These are phyloP conservation scores for Apamea anceps DNA, from an alignment of 2,888 invertebrate species.

Conservation along the genomic window DNA sequence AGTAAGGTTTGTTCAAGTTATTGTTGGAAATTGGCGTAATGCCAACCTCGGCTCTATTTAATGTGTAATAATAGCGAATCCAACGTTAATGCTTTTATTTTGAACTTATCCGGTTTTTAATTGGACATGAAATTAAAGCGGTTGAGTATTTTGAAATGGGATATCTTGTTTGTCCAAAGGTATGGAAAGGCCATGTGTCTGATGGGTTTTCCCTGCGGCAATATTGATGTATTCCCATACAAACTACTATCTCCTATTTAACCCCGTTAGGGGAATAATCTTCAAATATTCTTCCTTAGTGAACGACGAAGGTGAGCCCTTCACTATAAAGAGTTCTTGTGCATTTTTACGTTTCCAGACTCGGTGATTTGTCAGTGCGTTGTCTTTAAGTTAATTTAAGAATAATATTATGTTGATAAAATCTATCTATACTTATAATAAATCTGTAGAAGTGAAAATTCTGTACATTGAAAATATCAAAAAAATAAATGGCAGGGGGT, in stretches of 20 bases:
- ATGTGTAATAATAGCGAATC: slow-evolving; percentile 55
- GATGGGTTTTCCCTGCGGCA: neutral
- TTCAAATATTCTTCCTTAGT: too few species aligned
- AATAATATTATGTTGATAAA: too few species aligned
- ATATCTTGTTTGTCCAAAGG: slow-evolving; percentile 6
- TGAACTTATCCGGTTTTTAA: slow-evolving; percentile 48
- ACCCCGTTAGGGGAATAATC: too few species aligned
- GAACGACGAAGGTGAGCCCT: too few species aligned
- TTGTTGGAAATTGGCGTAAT: slow-evolving; percentile 35
- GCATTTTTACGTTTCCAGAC: too few species aligned
- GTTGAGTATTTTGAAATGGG: neutral
- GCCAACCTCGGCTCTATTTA: slow-evolving; percentile 44
- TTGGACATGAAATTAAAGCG: slow-evolving; percentile 32
- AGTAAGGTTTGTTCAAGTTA: slow-evolving; percentile 37
- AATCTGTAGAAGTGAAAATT: too few species aligned
- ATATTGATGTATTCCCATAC: neutral
- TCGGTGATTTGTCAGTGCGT: too few species aligned
- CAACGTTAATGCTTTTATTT: slow-evolving; percentile 51
- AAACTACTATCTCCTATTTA: neutral
- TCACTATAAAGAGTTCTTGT: too few species aligned
- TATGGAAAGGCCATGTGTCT: neutral
- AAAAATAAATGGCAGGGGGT: too few species aligned
- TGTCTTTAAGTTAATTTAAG: too few species aligned
- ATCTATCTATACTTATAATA: too few species aligned
- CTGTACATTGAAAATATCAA: too few species aligned